Evolutionary conservation across 1,140 invertebrate species (phyloP).

Genomic region (Plectrocnemia conspersa): DNA sequence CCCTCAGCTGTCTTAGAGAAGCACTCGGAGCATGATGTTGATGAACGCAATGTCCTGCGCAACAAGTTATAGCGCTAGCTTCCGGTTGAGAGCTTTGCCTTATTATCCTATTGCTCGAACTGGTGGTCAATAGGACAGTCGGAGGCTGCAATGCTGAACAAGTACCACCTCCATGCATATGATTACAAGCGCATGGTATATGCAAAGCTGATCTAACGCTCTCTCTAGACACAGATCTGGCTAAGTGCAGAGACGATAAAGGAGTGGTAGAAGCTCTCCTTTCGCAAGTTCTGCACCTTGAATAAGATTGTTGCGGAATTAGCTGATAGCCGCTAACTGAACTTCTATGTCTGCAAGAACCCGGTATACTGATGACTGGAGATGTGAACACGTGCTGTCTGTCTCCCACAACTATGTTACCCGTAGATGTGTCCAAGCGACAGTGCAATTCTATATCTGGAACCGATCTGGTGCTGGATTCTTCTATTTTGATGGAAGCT

Average conservation of each 20-base stretch:
- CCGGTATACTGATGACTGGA: slow-evolving; percentile 50
- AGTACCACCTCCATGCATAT: slow-evolving; percentile 53
- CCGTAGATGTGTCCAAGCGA: slow-evolving; percentile 44
- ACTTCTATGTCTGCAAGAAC: slow-evolving; percentile 51
- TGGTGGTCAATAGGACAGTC: slow-evolving; percentile 64
- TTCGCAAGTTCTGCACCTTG: slow-evolving; percentile 63
- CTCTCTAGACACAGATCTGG: slow-evolving; percentile 69
- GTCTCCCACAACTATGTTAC: slow-evolving; percentile 40
- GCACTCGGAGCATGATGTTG: slow-evolving; percentile 63
- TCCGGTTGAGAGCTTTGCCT: slow-evolving; percentile 88
- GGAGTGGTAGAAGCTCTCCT: slow-evolving; percentile 70
- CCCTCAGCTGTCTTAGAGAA: slow-evolving; percentile 76
- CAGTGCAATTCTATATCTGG: slow-evolving; percentile 86
- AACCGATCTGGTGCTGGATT: slow-evolving; percentile 73
- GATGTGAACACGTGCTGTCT: slow-evolving; percentile 52
- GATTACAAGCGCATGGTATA: slow-evolving; percentile 54
- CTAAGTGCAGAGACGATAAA: slow-evolving; percentile 65
- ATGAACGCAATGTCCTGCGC: slow-evolving; percentile 57
- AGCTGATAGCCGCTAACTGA: slow-evolving; percentile 57
- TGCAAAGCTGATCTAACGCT: slow-evolving; percentile 63
- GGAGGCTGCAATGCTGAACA: slow-evolving; percentile 61
- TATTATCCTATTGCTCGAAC: slow-evolving; percentile 71
- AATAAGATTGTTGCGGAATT: slow-evolving; percentile 53
- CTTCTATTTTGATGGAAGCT: slow-evolving; percentile 55
- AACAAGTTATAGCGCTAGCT: slow-evolving; percentile 60